Base-by-base conservation (phyloP, 1,140 invertebrate genomes). In the Monomorium pharaonis region DNA sequence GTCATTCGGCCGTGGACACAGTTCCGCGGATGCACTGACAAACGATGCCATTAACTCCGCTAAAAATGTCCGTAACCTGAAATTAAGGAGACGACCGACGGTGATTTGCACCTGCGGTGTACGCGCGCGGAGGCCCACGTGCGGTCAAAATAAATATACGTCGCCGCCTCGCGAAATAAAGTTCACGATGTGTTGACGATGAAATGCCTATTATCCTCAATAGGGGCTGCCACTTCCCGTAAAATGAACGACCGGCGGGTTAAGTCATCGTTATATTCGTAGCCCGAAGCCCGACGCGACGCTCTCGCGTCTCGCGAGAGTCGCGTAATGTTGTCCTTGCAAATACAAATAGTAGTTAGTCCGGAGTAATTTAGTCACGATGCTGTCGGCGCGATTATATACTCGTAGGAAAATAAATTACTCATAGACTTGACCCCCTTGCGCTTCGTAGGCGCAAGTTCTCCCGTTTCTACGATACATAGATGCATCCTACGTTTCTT, bases 1-100 rank as follows among this genome's bases (percentile, higher is more conserved):
- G 87, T 88, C 88, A 88, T 89, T 70, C 54, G 51, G 51, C 21
- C n/a, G 72, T 62, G 74, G 56, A 77, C 56, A 63, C 72, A 44
- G 72, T 77, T 37, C 56, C 72, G 58, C 58, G 81, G 67, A 83
- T 74, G 44, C 51, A 60, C 65, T 51, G 78, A 81, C 78, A 83
- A 83, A 83, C 67, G 78, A 74, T 77, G 81, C 30, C 81, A 63
- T 84, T 84, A 84, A 77, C 81, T 62, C 24, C 3, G 33, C 18
- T 42, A 84, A 84, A 84, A 84, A 84, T 62, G 16, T 0, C 16
- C 14, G 67, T 83, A 83, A 72, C 81, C 47, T 47, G 72, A 77
- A 65, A 77, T 77, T 76, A 60, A 84, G n/a, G 56, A 77, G 81
- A 44, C 56, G 70, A 84, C 47, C n/a, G n/a, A 7, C 4, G 42